These are phyloP conservation scores for Tupaia chinensis DNA, from an alignment of 2,113 vertebrate genomes.

Conservation along the genomic window DNA sequence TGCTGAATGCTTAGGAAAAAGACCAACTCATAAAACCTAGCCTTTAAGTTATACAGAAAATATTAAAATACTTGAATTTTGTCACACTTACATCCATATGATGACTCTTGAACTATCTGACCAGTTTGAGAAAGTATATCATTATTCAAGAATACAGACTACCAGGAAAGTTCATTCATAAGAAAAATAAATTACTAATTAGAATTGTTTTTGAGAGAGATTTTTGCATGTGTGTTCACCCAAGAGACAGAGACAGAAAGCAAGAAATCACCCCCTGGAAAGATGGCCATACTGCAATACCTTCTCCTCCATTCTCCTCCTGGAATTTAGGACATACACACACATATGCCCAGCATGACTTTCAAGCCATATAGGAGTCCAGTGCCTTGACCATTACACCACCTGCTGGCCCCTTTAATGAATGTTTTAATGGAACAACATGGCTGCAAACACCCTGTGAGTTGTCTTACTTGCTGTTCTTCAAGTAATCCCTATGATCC, in stretches of 20 bases:
- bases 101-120: neutral
- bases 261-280: too few species aligned
- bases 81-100: neutral
- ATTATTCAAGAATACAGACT: neutral
- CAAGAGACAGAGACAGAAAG: too few species aligned
- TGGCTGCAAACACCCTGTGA: neutral
- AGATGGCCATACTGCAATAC: too few species aligned
- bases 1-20: neutral
- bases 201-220: neutral
- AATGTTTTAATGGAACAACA: neutral
- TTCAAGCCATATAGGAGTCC: too few species aligned
- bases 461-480: neutral
- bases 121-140: neutral
- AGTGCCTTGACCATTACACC: too few species aligned
- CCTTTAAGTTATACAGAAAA: neutral
- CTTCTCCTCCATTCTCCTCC: too few species aligned
- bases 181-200: neutral
- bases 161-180: neutral
- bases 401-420: neutral
- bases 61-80: neutral
- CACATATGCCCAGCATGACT: too few species aligned
- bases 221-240: too few species aligned
- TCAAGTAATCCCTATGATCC: neutral
- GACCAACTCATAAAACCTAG: neutral
- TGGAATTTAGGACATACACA: too few species aligned